These are phyloP conservation scores for Artemia sinica DNA, from an alignment of 2,888 invertebrate genomes.

Conservation along the genomic window DNA sequence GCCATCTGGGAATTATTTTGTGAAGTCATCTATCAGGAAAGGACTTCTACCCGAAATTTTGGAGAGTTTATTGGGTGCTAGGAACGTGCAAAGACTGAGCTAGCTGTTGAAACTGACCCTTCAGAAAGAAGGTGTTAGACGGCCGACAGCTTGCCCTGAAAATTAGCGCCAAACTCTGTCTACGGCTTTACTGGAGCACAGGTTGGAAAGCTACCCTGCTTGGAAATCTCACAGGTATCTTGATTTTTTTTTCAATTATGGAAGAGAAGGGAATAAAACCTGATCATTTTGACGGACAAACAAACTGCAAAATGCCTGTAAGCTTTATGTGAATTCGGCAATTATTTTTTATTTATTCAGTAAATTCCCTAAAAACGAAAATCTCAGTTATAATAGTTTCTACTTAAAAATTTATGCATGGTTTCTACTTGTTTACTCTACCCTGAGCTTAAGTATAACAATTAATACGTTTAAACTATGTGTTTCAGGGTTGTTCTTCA, in stretches of 20 bases:
- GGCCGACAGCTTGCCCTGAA: slow-evolving; percentile 92
- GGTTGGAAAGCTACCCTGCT: slow-evolving; percentile 81
- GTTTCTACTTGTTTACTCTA: too few relatives aligned
- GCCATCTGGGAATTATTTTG: slow-evolving; percentile 77
- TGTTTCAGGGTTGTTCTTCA: too few relatives aligned
- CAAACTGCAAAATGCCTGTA: slow-evolving; percentile 15
- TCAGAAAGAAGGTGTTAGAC: slow-evolving; percentile 79
- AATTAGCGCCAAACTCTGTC: slow-evolving; percentile 96
- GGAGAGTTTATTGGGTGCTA: slow-evolving; percentile 67
- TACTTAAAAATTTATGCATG: too few relatives aligned
- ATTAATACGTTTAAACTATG: too few relatives aligned
- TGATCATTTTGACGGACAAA: neutral
- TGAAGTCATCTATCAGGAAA: slow-evolving; percentile 63
- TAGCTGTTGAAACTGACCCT: slow-evolving; percentile 93
- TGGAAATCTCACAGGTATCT: slow-evolving; percentile 72
- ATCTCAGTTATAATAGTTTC: too few relatives aligned
- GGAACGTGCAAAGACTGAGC: slow-evolving; percentile 80
- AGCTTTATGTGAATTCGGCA: neutral
- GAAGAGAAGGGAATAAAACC: neutral
- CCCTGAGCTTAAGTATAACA: too few relatives aligned
- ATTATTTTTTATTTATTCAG: too few relatives aligned
- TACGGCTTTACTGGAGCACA: slow-evolving; percentile 99
- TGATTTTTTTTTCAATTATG: neutral
- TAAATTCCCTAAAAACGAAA: too few relatives aligned
- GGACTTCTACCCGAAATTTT: slow-evolving; percentile 84